phyloP scores from a whole-genome alignment of 1,140 invertebrate genomes.

The Lethrus apterus region DNA sequence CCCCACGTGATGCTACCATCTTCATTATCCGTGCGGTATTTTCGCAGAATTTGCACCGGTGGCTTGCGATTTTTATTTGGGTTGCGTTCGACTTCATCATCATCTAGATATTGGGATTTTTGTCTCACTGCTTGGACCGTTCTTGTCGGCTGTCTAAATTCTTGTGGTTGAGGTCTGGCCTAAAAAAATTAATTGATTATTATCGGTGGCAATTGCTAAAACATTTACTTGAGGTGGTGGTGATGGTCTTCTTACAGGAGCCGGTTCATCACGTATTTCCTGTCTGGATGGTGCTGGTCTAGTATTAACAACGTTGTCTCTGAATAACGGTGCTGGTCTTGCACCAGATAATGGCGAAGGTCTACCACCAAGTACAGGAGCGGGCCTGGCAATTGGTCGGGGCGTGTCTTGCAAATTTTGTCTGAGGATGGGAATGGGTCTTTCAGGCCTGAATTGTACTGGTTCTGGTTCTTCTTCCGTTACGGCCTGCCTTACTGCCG shows the following conservation, averaged over 20 bases:
- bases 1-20: conserved; percentile 82
- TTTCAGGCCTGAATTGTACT: conserved; percentile 47
- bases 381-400: not conserved
- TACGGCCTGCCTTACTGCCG: conserved; percentile 24
- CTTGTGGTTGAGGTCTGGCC: conserved; percentile 31
- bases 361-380: not conserved
- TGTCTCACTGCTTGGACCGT: conserved; percentile 22
- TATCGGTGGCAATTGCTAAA: no score
- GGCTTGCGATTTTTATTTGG: conserved; percentile 51
- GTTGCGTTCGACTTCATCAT: conserved; percentile 20
- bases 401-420: conserved; percentile 16
- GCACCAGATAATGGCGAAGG: not conserved
- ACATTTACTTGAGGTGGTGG: not conserved
- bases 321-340: conserved; percentile 3
- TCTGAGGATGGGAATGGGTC: conserved; percentile 37
- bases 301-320: conserved; percentile 5
- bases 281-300: not conserved
- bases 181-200: conserved; percentile 15
- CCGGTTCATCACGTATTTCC: not conserved
- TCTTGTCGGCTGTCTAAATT: conserved; percentile 26
- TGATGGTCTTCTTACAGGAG: conserved; percentile 1
- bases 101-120: conserved; percentile 18
- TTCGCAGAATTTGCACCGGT: conserved; percentile 62
- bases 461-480: conserved; percentile 32
- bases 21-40: conserved; percentile 70